phyloP scores from a whole-genome alignment of 2,888 invertebrate genomes.

The Aethes cnicana region DNA sequence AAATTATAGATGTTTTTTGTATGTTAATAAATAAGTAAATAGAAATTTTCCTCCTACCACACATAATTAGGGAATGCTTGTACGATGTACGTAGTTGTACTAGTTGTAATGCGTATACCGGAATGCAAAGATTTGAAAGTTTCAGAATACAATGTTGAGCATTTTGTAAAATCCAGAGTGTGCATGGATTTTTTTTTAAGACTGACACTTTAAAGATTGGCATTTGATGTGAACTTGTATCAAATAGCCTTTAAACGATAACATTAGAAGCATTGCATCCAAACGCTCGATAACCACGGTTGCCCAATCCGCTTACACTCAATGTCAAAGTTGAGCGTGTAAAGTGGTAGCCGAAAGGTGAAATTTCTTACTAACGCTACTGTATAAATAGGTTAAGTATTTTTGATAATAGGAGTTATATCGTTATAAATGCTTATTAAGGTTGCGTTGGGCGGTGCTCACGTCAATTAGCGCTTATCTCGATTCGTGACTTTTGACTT shows the following conservation, averaged over 20 bases:
- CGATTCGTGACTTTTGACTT: slow-evolving; percentile 78
- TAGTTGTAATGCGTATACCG: too few species aligned
- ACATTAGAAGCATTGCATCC: slow-evolving; percentile 10
- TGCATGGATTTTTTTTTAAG: too few species aligned
- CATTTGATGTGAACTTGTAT: too few species aligned
- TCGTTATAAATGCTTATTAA: slow-evolving; percentile 77
- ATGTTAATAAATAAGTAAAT: too few species aligned
- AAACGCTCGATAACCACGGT: slow-evolving; percentile 12
- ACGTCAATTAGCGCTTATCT: slow-evolving; percentile 75
- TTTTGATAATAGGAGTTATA: slow-evolving; percentile 74
- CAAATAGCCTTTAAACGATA: background rate
- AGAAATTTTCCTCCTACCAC: too few species aligned
- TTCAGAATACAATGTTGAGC: too few species aligned
- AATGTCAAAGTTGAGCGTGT: slow-evolving; percentile 26
- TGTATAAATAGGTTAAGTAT: slow-evolving; percentile 74
- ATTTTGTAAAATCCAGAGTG: too few species aligned
- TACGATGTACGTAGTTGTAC: too few species aligned
- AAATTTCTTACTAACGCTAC: slow-evolving; percentile 21
- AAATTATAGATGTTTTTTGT: too few species aligned
- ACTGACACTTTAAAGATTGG: too few species aligned
- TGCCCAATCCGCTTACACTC: slow-evolving; percentile 14
- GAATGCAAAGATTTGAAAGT: too few species aligned
- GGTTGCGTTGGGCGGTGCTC: slow-evolving; percentile 63
- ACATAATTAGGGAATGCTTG: too few species aligned
- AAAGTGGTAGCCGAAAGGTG: slow-evolving; percentile 20